These are phyloP conservation scores for Numida meleagris DNA, from an alignment of 2,113 vertebrate species.

Conservation along the genomic window DNA sequence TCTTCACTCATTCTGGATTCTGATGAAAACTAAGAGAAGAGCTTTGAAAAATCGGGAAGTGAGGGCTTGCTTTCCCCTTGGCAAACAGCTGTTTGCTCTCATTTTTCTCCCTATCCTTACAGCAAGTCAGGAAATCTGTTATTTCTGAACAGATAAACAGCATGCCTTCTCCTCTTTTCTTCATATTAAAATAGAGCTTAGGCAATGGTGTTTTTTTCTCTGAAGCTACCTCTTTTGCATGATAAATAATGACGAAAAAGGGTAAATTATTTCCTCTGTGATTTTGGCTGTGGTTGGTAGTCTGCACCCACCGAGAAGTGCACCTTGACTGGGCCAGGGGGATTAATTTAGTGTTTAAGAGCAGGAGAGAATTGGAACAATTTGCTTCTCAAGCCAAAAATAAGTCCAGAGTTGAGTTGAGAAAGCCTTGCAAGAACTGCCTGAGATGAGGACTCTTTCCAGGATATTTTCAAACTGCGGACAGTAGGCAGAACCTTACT, in stretches of 20 bases:
- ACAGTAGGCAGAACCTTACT: neutral
- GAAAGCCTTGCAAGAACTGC: neutral
- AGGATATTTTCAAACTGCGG: neutral
- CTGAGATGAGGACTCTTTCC: neutral
- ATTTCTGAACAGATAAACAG: neutral
- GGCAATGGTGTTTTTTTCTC: neutral
- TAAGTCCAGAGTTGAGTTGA: neutral
- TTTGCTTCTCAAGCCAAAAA: neutral
- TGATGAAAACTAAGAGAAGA: accelerated
- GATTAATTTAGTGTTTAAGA: neutral
- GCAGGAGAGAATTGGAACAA: neutral
- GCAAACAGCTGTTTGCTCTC: neutral
- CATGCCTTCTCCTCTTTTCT: neutral
- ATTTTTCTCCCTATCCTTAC: neutral
- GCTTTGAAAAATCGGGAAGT: neutral
- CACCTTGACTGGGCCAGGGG: neutral
- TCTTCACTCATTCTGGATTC: neutral
- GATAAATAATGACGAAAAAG: neutral
- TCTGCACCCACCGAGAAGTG: neutral
- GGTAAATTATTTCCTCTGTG: neutral
- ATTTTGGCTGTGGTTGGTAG: neutral
- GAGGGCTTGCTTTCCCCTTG: neutral
- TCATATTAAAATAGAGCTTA: neutral
- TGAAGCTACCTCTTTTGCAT: neutral
- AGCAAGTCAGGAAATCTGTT: neutral